phyloP scores from a whole-genome alignment of 2,797 vertebrate species.

The Vultur gryphus region DNA sequence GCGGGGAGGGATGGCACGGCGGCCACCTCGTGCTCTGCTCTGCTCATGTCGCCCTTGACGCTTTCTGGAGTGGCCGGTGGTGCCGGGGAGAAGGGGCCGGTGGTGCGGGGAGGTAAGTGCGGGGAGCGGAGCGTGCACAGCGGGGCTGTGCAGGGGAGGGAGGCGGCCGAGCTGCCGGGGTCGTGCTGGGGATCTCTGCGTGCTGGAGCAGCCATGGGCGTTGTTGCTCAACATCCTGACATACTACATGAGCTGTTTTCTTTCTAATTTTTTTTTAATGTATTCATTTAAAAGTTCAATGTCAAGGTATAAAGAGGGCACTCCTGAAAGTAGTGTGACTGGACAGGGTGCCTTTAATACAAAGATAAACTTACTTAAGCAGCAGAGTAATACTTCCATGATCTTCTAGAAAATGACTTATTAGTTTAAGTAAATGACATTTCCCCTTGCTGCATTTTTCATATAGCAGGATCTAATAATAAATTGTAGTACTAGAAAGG shows the following conservation, averaged over 20 bases:
- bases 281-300: background rate
- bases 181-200: background rate
- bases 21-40: background rate
- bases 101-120: background rate
- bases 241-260: accelerated
- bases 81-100: background rate
- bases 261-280: accelerated
- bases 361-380: background rate
- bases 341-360: background rate
- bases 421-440: background rate
- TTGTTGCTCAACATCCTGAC: background rate
- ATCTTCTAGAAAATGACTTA: background rate
- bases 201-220: background rate
- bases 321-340: accelerated
- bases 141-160: accelerated
- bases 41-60: background rate
- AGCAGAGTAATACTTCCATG: background rate
- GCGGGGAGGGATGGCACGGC: background rate
- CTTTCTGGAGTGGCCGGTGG: background rate
- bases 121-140: background rate
- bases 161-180: accelerated
- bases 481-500: background rate
- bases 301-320: background rate
- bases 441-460: background rate
- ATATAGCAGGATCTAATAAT: background rate